Percentiles rank a stretch among this genome's conserved stretches.
phyloP scores from a whole-genome alignment of 2,113 vertebrate genomes.

The Halichoeres trimaculatus region DNA sequence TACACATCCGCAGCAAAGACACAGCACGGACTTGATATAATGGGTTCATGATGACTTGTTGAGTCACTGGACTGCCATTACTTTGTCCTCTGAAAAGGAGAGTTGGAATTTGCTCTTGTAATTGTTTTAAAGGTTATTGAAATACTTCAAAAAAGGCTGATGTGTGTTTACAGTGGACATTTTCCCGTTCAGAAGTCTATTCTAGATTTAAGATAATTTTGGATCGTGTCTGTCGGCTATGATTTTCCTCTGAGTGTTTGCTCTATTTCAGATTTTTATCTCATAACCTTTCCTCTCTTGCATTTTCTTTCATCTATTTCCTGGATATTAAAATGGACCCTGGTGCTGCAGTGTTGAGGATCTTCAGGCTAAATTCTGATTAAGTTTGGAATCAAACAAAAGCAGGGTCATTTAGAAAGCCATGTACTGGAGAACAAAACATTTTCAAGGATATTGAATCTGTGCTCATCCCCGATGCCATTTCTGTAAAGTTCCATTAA shows the following conservation, averaged over 20 bases:
- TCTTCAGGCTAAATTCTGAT: constrained; percentile 54
- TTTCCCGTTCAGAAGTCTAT: constrained; percentile 28
- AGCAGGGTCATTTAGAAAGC: constrained; percentile 3
- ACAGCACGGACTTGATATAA: constrained; percentile 1
- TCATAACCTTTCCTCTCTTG: constrained; percentile 43
- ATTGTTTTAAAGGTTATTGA: not conserved
- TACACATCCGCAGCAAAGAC: constrained; percentile 24
- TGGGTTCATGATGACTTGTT: not conserved
- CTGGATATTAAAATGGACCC: constrained; percentile 71
- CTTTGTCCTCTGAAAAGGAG: not conserved
- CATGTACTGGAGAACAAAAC: constrained; percentile 8
- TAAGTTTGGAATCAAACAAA: constrained; percentile 58
- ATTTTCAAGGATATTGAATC: constrained; percentile 52
- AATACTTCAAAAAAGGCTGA: not conserved
- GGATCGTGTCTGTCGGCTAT: not conserved
- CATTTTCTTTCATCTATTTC: constrained; percentile 46
- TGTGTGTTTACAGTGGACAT: constrained; percentile 15
- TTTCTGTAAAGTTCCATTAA: constrained; percentile 1
- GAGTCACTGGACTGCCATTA: constrained; percentile 12
- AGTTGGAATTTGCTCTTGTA: not conserved
- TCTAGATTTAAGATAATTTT: constrained; percentile 29
- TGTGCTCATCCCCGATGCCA: not conserved
- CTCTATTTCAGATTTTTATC: constrained; percentile 36
- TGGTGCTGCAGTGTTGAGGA: constrained; percentile 21
- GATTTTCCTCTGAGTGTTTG: constrained; percentile 11